Conservation (phyloP, 2,797 vertebrate species). For the Buceros bicornis region DNA sequence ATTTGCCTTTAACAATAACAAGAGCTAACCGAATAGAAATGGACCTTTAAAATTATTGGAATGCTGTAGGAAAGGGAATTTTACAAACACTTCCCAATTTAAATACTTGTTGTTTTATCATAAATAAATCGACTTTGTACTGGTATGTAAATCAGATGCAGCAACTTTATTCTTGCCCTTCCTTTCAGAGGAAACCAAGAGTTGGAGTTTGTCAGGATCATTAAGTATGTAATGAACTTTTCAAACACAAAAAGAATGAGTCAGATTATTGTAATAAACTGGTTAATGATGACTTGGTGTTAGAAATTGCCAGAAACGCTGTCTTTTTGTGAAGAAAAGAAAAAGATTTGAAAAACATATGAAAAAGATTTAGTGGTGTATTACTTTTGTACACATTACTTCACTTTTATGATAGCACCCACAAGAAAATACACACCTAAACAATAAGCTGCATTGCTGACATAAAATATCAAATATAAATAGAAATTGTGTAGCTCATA, state of each 20-base stretch:
- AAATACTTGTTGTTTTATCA: background rate
- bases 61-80: background rate
- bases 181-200: constrained; percentile 69
- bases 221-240: constrained; percentile 77
- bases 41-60: background rate
- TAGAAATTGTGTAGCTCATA: background rate
- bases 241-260: constrained; percentile 72
- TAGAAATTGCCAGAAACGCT: constrained; percentile 47
- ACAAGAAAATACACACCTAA: background rate
- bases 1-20: background rate
- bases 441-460: background rate
- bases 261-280: constrained; percentile 73
- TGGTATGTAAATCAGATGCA: constrained; percentile 69
- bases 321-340: background rate
- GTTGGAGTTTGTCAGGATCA: constrained; percentile 68
- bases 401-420: background rate
- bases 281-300: constrained; percentile 73
- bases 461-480: background rate
- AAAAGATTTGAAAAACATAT: too few relatives aligned
- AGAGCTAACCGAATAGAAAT: background rate
- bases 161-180: constrained; percentile 58
- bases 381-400: background rate
- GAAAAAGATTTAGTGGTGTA: background rate
- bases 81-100: background rate
- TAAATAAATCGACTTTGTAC: constrained; percentile 44